phyloP scores from a whole-genome alignment of 2,113 vertebrate genomes.

The Otis tarda region DNA sequence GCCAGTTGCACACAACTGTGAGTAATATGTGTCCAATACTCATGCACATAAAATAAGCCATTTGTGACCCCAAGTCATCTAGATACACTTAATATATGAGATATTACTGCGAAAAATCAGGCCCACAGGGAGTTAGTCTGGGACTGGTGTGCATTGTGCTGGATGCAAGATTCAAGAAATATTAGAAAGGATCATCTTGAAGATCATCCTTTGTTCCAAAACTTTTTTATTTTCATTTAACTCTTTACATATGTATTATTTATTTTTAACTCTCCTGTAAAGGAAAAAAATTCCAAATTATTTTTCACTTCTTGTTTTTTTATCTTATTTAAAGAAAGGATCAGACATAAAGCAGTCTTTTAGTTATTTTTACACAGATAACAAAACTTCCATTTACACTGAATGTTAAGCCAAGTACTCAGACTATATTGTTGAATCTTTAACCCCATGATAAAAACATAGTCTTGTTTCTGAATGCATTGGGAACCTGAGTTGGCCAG shows the following conservation, averaged over 20 bases:
- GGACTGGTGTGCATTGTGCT: not conserved
- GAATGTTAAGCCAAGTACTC: not conserved
- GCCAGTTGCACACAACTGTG: not conserved
- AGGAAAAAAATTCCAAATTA: not conserved
- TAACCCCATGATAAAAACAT: fast-evolving
- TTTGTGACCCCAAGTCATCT: not conserved
- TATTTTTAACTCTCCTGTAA: not conserved
- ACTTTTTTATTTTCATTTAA: not conserved
- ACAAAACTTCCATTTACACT: not conserved
- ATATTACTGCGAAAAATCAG: not conserved
- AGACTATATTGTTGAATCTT: not conserved
- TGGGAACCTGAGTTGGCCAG: not conserved
- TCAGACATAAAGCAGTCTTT: not conserved
- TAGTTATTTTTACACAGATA: not conserved
- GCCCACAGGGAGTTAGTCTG: not conserved
- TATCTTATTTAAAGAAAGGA: not conserved
- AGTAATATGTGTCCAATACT: not conserved
- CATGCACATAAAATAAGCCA: not conserved
- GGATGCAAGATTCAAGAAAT: not conserved
- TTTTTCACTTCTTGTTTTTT: not conserved
- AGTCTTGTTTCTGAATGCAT: not conserved
- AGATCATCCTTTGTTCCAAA: not conserved
- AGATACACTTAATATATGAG: not conserved
- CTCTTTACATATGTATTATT: not conserved
- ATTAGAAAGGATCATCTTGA: not conserved